phyloP scores from a whole-genome alignment of 2,888 invertebrate species.

The Drosophila mettleri region DNA sequence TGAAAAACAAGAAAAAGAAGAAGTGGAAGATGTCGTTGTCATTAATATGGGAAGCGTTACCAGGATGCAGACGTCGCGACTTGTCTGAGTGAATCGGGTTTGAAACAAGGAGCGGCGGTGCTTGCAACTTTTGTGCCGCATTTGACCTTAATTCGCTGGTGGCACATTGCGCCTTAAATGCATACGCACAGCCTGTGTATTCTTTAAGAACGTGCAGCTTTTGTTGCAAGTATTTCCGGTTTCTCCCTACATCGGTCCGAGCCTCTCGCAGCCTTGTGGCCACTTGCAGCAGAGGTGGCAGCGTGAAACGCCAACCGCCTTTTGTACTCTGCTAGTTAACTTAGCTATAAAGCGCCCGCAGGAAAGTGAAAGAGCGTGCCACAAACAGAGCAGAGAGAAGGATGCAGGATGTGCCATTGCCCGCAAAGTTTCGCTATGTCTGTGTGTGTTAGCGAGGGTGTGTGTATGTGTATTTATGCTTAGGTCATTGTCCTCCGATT shows the following conservation, averaged over 20 bases:
- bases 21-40: slow-evolving; percentile 44
- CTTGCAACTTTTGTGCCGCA: slow-evolving; percentile 57
- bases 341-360: slow-evolving; percentile 59
- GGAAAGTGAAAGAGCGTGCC: slow-evolving; percentile 63
- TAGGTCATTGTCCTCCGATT: slow-evolving; percentile 58
- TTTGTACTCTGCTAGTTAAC: slow-evolving; percentile 54
- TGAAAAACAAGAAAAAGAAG: slow-evolving; percentile 7
- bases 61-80: slow-evolving; percentile 28
- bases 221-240: slow-evolving; percentile 67
- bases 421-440: not conserved
- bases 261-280: slow-evolving; percentile 34
- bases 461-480: slow-evolving; percentile 7
- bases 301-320: slow-evolving; percentile 17
- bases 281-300: slow-evolving; percentile 34
- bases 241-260: slow-evolving; percentile 24
- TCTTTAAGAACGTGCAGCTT: slow-evolving; percentile 58
- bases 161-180: slow-evolving; percentile 74
- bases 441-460: slow-evolving; percentile 3
- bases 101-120: slow-evolving; percentile 7
- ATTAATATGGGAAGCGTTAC: slow-evolving; percentile 48
- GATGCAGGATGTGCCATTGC: slow-evolving; percentile 20
- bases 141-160: slow-evolving; percentile 77
- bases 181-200: slow-evolving; percentile 27
- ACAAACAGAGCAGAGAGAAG: slow-evolving; percentile 32
- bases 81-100: slow-evolving; percentile 6